Evolutionary conservation across 2,888 invertebrate genomes (phyloP).

Genomic region (Xanthostigma xanthostigma): DNA sequence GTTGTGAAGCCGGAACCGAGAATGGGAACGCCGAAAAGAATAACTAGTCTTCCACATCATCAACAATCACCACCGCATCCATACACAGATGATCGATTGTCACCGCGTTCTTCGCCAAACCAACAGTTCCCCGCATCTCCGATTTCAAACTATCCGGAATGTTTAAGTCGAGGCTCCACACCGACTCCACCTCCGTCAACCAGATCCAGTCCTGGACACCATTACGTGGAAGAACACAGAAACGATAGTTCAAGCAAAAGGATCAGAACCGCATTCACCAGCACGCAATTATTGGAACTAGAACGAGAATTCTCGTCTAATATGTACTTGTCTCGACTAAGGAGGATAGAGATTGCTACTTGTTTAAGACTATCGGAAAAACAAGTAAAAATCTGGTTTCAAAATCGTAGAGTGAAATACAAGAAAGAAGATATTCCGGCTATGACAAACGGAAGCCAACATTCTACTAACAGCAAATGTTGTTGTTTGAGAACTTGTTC

Average conservation of each 20-base stretch:
- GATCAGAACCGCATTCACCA: slow-evolving; percentile 87
- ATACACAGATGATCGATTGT: slow-evolving; percentile 1
- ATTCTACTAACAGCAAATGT: slow-evolving; percentile 24
- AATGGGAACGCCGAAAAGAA: slow-evolving; percentile 18
- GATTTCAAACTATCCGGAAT: slow-evolving; percentile 11
- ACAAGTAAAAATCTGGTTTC: slow-evolving; percentile 93
- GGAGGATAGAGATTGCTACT: slow-evolving; percentile 87
- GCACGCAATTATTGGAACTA: slow-evolving; percentile 71
- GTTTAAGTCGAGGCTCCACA: slow-evolving; percentile 31
- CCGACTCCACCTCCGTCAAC: slow-evolving; percentile 37
- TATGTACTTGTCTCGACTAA: slow-evolving; percentile 77
- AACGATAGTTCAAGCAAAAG: slow-evolving; percentile 63
- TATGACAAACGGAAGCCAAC: slow-evolving; percentile 6
- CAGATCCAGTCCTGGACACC: slow-evolving; percentile 25
- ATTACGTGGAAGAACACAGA: slow-evolving; percentile 23
- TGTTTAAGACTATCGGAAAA: slow-evolving; percentile 79
- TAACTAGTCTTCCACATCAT: slow-evolving; percentile 8
- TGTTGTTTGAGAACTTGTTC: slow-evolving; percentile 34
- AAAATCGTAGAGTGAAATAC: slow-evolving; percentile 82
- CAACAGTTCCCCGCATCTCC: slow-evolving; percentile 10
- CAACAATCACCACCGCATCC: background rate
- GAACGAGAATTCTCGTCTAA: slow-evolving; percentile 81
- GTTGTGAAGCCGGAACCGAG: slow-evolving; percentile 4
- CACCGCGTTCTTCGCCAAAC: slow-evolving; percentile 13
- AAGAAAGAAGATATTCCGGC: slow-evolving; percentile 71